A percentile compares a stretch with the other conserved stretches of the same genome.
Evolutionary conservation across 2,797 vertebrate species (phyloP).

Genomic region (Macroramphosus scolopax): DNA sequence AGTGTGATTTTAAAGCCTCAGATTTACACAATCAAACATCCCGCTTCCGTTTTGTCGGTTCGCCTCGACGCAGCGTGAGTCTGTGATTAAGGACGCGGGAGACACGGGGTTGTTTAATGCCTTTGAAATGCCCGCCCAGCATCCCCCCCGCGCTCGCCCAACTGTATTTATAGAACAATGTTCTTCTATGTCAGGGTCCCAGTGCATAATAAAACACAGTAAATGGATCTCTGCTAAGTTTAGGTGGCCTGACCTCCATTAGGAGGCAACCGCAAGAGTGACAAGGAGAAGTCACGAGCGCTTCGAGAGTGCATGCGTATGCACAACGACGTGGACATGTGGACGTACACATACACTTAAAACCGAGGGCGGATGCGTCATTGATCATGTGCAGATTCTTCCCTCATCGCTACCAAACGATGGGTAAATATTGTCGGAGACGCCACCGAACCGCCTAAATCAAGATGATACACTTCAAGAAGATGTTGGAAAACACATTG

Average conservation of each 20-base stretch:
- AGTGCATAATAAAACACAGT: slow-evolving; percentile 75
- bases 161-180: slow-evolving; percentile 74
- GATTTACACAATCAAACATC: too few relatives aligned
- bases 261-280: slow-evolving; percentile 50
- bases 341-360: neutral
- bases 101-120: slow-evolving; percentile 40
- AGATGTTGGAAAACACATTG: too few relatives aligned
- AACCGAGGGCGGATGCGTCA: neutral
- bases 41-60: too few relatives aligned
- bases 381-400: too few relatives aligned
- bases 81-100: slow-evolving; percentile 21
- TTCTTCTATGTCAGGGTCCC: slow-evolving; percentile 63
- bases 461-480: too few relatives aligned
- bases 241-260: slow-evolving; percentile 67
- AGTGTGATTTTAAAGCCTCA: too few relatives aligned
- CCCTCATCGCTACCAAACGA: too few relatives aligned
- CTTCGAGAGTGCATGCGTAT: too few relatives aligned
- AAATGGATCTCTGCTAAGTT: slow-evolving; percentile 75
- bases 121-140: slow-evolving; percentile 45
- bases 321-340: too few relatives aligned
- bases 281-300: slow-evolving; percentile 45
- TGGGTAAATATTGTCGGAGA: too few relatives aligned
- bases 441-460: too few relatives aligned
- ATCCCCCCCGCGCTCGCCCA: slow-evolving; percentile 19
- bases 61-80: slow-evolving; percentile 3